Evolutionary conservation across 2,888 invertebrate species (phyloP), one percentile per base, ranked within the genome.

Genomic region (Suillia variegata): DNA sequence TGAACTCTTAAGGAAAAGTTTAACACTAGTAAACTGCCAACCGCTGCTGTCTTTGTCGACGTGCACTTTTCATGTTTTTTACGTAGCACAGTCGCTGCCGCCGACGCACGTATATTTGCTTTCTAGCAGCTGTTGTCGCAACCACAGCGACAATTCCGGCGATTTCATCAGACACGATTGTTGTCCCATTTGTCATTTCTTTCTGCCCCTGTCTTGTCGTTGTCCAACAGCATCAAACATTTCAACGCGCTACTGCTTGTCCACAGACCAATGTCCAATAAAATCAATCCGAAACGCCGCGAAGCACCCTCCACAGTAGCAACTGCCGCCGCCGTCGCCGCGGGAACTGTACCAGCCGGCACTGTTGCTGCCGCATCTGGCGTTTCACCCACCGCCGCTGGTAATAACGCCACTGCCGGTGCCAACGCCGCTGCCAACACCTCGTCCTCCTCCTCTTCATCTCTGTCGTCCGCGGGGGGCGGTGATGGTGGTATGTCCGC

Each of bases 401-500:
- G 76, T 63, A 73, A 74, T 65, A 31, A 31, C 31, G n/a, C n/a
- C n/a, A n/a, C n/a, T n/a, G n/a, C n/a, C n/a, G n/a, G n/a, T n/a
- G n/a, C n/a, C n/a, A 26, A 70, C 73, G 68, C 76, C n/a, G 71
- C 77, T 59, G 77, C 77, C 31, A 82, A 81, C 63, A 81, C 81
- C 66, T 82, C 82, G 59, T 82, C 82, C 54, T 82, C 82, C 53
- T 82, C 81, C 62, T 81, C 80, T 68, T 82, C 82, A 31, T 82
- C 82, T 47, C 65, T 80, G 59, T 82, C 82, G 62, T 82, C 82
- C 65, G 80, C 80, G 61, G 80, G 81, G 57, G 82, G 82, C 67
- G 82, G 80, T 69, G 82, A 80, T 76, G 81, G 80, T 65, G 81
- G 80, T 76, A 88, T 91, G 84, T 91, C 93, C 54, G 90, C 93